Percentiles rank a stretch among this genome's conserved stretches.
Evolutionary conservation across 2,113 vertebrate genomes (phyloP).

Genomic region (Ammodytes dubius): DNA sequence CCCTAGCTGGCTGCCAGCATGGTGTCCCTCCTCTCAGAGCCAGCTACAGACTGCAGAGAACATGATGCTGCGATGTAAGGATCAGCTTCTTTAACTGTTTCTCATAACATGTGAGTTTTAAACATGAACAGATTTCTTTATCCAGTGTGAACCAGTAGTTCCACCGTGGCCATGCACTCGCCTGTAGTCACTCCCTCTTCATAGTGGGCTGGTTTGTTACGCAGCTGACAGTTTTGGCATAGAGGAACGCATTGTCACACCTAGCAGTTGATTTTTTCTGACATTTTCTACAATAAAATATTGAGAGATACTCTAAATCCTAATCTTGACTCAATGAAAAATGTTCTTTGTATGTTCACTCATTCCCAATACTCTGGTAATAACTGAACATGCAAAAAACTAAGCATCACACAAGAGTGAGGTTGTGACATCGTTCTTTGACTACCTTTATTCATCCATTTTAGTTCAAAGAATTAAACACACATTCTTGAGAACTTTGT

Average conservation of each 20-base stretch:
- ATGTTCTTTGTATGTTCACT: too few relatives aligned
- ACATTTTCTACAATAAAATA: not conserved
- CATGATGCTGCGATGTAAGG: constrained; percentile 94
- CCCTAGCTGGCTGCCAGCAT: constrained; percentile 92
- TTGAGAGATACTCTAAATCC: not conserved
- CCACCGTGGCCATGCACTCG: not conserved
- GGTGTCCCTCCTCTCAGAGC: constrained; percentile 93
- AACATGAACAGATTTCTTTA: not conserved
- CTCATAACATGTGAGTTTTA: not conserved
- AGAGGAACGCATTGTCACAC: too few relatives aligned
- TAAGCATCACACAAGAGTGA: not conserved
- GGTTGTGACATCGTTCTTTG: not conserved
- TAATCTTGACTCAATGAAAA: too few relatives aligned
- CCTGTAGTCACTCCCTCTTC: not conserved
- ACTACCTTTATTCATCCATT: not conserved
- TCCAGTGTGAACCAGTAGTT: not conserved
- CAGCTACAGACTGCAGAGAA: constrained; percentile 93
- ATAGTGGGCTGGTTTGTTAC: too few relatives aligned
- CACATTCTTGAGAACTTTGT: not conserved
- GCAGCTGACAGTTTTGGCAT: not conserved
- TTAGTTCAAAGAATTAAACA: not conserved
- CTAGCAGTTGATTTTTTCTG: too few relatives aligned
- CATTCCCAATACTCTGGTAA: too few relatives aligned
- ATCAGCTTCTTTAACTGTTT: not conserved
- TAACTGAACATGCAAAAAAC: too few relatives aligned